These are phyloP conservation scores for Emmelina monodactyla DNA, from an alignment of 2,888 invertebrate genomes.

Conservation along the genomic window DNA sequence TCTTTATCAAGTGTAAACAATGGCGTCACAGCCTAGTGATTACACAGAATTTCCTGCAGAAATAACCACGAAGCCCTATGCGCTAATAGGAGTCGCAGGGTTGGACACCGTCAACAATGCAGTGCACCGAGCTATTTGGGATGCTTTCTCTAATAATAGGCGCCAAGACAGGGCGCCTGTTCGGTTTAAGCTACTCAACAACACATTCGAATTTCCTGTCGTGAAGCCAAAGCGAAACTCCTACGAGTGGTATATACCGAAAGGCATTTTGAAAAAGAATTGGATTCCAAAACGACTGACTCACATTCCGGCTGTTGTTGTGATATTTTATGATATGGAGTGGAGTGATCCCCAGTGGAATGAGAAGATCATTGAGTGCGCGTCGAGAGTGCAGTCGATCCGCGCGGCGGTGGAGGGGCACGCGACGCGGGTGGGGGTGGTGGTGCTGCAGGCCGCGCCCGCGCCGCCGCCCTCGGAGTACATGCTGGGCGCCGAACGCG, in stretches of 20 bases:
- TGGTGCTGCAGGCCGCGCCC: constrained; percentile 87
- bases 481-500: constrained; percentile 86
- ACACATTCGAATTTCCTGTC: constrained; percentile 87
- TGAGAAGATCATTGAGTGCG: constrained; percentile 94
- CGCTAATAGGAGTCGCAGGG: constrained; percentile 88
- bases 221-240: constrained; percentile 87
- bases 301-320: constrained; percentile 90
- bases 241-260: constrained; percentile 95
- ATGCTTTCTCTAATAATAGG: constrained; percentile 85
- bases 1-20: constrained; percentile 20
- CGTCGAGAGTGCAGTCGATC: constrained; percentile 84
- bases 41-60: constrained; percentile 81
- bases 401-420: constrained; percentile 78
- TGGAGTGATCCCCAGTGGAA: constrained; percentile 97
- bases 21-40: constrained; percentile 66
- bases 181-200: constrained; percentile 81
- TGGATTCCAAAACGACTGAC: constrained; percentile 95
- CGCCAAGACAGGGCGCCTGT: constrained; percentile 83
- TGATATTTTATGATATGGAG: constrained; percentile 95
- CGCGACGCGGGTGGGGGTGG: constrained; percentile 81
- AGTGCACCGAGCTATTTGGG: constrained; percentile 92
- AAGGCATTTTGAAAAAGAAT: constrained; percentile 91
- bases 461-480: constrained; percentile 83
- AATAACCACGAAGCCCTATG: constrained; percentile 83
- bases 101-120: constrained; percentile 85